Evolutionary conservation across 2,888 invertebrate genomes (phyloP).

Genomic region (Cantharis rufa): DNA sequence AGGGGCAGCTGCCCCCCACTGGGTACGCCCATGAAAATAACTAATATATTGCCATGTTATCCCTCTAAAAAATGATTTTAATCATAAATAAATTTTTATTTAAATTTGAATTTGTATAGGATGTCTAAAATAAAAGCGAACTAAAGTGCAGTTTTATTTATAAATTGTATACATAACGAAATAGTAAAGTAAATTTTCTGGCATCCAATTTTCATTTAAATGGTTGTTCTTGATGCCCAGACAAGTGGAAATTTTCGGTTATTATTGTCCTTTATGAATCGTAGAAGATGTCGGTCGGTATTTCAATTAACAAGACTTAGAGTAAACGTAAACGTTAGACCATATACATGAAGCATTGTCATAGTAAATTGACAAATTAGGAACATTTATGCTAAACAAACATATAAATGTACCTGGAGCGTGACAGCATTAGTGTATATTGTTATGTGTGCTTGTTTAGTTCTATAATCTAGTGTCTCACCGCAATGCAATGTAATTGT

Average conservation of each 20-base stretch:
- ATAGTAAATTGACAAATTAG: slow-evolving; percentile 16
- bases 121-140: too few relatives aligned
- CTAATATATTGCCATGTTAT: too few relatives aligned
- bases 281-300: background rate
- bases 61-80: too few relatives aligned
- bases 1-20: too few relatives aligned
- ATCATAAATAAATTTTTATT: too few relatives aligned
- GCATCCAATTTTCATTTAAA: background rate
- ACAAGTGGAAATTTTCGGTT: background rate
- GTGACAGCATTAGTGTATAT: slow-evolving; percentile 20
- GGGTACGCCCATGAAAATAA: too few relatives aligned
- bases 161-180: background rate
- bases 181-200: background rate
- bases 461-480: slow-evolving; percentile 27
- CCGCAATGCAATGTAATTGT: slow-evolving; percentile 30
- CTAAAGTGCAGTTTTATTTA: too few relatives aligned
- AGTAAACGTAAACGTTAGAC: background rate
- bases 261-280: background rate
- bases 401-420: slow-evolving; percentile 21
- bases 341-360: slow-evolving; percentile 6
- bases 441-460: slow-evolving; percentile 26
- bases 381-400: slow-evolving; percentile 10
- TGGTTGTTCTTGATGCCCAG: background rate
- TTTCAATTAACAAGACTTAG: background rate
- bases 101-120: too few relatives aligned